Percentiles rank a stretch among this genome's conserved stretches.
These are phyloP conservation scores for Potorous gilbertii DNA, from an alignment of 2,797 vertebrate species.

Conservation along the genomic window DNA sequence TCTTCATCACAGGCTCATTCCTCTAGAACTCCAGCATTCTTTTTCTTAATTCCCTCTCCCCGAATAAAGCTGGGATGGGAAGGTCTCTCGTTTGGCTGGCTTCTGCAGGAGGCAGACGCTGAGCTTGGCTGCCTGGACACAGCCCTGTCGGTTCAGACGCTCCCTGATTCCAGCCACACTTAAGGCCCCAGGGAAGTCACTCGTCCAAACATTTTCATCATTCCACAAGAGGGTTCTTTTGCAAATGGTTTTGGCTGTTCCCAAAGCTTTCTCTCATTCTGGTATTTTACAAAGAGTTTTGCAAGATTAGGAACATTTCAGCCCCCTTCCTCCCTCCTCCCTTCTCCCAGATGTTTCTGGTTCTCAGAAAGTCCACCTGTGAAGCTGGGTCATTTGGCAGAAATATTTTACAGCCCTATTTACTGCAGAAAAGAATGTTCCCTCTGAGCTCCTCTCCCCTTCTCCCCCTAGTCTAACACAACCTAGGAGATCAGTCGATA, in stretches of 20 bases:
- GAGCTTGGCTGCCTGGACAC: constrained; percentile 57
- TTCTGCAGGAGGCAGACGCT: constrained; percentile 29
- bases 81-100: constrained; percentile 65
- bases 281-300: constrained; percentile 61
- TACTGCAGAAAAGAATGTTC: constrained; percentile 72
- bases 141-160: constrained; percentile 66
- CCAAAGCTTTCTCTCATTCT: constrained; percentile 71
- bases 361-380: constrained; percentile 80
- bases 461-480: background rate
- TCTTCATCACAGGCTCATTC: constrained; percentile 50
- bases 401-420: constrained; percentile 73
- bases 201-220: constrained; percentile 76
- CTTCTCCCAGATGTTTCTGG: constrained; percentile 73
- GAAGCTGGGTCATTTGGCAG: constrained; percentile 69
- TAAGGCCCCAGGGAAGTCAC: constrained; percentile 73
- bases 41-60: constrained; percentile 58
- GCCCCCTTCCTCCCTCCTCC: constrained; percentile 52
- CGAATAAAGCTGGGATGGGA: constrained; percentile 66
- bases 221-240: constrained; percentile 73
- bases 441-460: background rate
- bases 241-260: constrained; percentile 69
- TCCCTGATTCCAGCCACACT: constrained; percentile 75
- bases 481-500: background rate
- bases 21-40: constrained; percentile 38
- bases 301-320: constrained; percentile 55